A percentile compares a stretch with the other conserved stretches of the same genome.
phyloP scores from a whole-genome alignment of 2,888 invertebrate species.

The Entomobrya proxima region DNA sequence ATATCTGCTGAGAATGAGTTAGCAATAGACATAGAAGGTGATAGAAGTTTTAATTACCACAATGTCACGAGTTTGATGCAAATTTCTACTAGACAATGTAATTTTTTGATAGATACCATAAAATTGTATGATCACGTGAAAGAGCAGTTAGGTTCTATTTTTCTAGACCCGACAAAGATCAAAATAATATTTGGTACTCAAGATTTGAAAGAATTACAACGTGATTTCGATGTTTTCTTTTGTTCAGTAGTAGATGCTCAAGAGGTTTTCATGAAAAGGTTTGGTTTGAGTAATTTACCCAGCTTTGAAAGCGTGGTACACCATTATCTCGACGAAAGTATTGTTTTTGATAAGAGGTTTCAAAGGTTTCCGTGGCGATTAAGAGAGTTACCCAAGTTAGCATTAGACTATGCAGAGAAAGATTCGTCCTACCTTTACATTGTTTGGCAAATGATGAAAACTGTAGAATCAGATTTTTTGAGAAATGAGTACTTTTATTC shows the following conservation, averaged over 20 bases:
- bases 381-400: background rate
- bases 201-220: background rate
- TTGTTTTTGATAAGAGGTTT: background rate
- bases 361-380: background rate
- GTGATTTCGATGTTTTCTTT: background rate
- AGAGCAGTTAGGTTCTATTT: background rate
- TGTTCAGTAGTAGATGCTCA: background rate
- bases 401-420: background rate
- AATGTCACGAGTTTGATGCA: background rate
- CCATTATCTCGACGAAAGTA: background rate
- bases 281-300: background rate
- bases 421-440: no score
- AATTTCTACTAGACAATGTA: background rate
- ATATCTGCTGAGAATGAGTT: background rate
- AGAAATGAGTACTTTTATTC: background rate
- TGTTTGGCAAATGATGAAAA: background rate
- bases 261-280: background rate
- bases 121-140: background rate
- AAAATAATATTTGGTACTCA: background rate
- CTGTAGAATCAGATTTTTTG: background rate
- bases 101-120: background rate
- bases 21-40: background rate
- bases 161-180: background rate
- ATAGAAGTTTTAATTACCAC: background rate
- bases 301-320: background rate